phyloP scores from a whole-genome alignment of 1,140 invertebrate species.

The Potamilus streckersoni region DNA sequence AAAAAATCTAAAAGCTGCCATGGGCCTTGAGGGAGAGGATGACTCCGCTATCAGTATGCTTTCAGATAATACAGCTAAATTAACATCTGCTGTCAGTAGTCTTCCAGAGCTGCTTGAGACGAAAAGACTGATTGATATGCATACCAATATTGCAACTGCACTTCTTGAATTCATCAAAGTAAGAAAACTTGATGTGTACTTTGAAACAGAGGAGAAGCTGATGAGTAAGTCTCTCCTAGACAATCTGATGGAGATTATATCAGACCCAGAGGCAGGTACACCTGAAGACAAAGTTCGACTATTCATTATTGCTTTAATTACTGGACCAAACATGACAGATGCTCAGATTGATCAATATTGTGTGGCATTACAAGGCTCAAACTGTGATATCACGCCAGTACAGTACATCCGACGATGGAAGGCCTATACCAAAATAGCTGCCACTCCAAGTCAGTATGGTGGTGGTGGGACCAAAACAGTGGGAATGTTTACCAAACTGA shows the following conservation, averaged over 20 bases:
- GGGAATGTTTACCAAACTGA: conserved; percentile 96
- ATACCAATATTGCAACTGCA: conserved; percentile 96
- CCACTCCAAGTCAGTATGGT: conserved; percentile 72
- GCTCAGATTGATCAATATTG: conserved; percentile 86
- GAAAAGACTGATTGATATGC: conserved; percentile 98
- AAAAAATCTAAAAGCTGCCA: conserved; percentile 91
- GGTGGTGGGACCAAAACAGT: conserved; percentile 97
- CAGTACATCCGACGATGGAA: conserved; percentile 92
- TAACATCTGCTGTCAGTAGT: conserved; percentile 93
- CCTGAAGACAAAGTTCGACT: conserved; percentile 94
- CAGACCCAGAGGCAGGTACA: conserved; percentile 87
- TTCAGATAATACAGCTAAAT: conserved; percentile 91
- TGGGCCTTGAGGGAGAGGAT: conserved; percentile 75
- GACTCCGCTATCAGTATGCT: conserved; percentile 78
- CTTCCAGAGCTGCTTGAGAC: conserved; percentile 96
- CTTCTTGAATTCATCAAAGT: conserved; percentile 90
- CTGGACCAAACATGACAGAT: conserved; percentile 83
- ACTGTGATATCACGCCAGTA: conserved; percentile 86
- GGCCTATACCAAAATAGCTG: conserved; percentile 86
- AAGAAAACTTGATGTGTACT: conserved; percentile 93
- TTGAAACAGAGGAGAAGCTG: conserved; percentile 98
- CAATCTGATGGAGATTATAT: conserved; percentile 67
- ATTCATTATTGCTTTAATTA: conserved; percentile 94
- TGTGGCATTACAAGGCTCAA: conserved; percentile 80
- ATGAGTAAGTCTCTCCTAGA: conserved; percentile 76